phyloP scores from a whole-genome alignment of 2,113 vertebrate genomes.

The Fregata magnificens region DNA sequence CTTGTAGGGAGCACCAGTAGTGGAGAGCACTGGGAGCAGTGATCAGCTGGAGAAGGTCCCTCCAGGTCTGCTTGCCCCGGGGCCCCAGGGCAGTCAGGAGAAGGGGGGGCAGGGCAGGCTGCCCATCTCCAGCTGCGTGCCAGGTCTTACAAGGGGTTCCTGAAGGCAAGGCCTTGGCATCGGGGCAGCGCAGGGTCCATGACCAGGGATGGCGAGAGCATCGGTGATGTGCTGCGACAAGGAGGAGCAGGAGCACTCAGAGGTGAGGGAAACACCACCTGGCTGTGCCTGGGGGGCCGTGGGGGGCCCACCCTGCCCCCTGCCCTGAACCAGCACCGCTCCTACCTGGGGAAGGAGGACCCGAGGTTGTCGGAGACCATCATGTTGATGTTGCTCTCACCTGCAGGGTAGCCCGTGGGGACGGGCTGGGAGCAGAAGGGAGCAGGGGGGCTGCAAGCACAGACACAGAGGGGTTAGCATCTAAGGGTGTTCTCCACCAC shows the following conservation, averaged over 20 bases:
- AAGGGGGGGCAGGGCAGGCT: neutral
- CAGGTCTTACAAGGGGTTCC: neutral
- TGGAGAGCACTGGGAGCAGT: neutral
- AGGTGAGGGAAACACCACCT: neutral
- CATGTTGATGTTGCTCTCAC: neutral
- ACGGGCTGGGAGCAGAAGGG: neutral
- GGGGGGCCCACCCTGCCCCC: neutral
- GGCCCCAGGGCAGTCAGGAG: fast-evolving
- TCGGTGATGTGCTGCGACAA: neutral
- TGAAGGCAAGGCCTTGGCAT: neutral
- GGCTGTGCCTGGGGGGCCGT: fast-evolving
- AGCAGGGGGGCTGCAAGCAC: neutral
- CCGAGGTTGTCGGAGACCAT: neutral
- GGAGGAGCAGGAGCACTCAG: neutral
- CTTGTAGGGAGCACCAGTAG: neutral
- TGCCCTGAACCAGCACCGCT: fast-evolving
- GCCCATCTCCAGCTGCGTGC: fast-evolving
- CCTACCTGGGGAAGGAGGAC: slow-evolving; percentile 30
- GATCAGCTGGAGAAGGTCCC: neutral
- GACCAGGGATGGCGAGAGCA: neutral
- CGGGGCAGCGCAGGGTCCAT: neutral
- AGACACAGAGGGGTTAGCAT: neutral
- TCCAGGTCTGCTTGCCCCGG: fast-evolving
- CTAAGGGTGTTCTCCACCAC: no score
- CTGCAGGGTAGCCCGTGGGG: neutral